Evolutionary conservation across 2,888 invertebrate species (phyloP).

Genomic region (Oxyteleia sp.): DNA sequence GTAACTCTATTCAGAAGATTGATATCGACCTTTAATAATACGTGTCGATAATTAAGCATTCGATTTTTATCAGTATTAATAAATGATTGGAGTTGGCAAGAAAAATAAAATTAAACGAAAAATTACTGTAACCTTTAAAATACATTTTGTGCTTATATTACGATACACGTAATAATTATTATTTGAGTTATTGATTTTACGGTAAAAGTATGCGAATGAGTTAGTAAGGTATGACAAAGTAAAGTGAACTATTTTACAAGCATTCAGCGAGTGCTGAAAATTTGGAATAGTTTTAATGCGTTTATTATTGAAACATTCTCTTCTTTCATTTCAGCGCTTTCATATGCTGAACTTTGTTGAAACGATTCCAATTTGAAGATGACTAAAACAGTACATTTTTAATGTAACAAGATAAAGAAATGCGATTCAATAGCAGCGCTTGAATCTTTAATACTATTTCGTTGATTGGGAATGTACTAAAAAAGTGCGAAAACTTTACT

Average conservation of each 20-base stretch:
- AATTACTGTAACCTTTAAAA: no score
- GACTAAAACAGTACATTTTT: conserved; percentile 58
- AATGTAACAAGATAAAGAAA: conserved; percentile 57
- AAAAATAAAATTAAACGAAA: no score
- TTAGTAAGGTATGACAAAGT: no score
- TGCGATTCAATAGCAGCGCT: conserved; percentile 42
- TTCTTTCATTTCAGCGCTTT: conserved; percentile 31
- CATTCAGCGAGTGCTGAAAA: background rate
- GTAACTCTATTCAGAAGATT: no score
- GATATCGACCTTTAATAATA: no score
- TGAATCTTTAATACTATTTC: conserved; percentile 43
- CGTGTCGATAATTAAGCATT: no score
- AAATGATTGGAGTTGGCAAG: no score
- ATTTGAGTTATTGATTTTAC: no score
- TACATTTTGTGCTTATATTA: no score
- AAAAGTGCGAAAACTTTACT: conserved; percentile 47
- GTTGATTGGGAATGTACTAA: conserved; percentile 35
- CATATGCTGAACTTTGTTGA: conserved; percentile 50
- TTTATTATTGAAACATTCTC: conserved; percentile 27
- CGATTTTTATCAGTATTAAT: no score
- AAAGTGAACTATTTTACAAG: conserved; percentile 1
- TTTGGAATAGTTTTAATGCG: conserved; percentile 19
- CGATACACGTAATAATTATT: no score
- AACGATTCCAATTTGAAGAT: conserved; percentile 58
- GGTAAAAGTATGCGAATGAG: no score